Percentiles rank a stretch among this genome's conserved stretches.
Evolutionary conservation across 2,888 invertebrate species (phyloP).

Genomic region (Eugnorisma glareosa): DNA sequence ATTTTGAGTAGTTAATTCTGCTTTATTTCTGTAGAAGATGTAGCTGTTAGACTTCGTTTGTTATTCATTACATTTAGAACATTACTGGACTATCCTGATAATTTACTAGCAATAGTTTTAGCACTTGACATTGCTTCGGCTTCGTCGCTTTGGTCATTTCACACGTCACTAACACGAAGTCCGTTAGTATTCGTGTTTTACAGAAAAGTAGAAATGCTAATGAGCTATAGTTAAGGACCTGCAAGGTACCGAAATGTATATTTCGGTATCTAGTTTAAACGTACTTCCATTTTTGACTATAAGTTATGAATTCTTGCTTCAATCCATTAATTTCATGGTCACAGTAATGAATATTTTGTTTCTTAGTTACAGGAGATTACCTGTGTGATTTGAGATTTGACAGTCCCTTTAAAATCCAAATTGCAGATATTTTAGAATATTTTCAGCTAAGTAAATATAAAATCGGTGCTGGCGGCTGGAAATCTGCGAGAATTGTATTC

Average conservation of each 20-base stretch:
- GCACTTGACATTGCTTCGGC: conserved; percentile 27
- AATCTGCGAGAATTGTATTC: too few species aligned
- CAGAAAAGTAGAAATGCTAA: conserved; percentile 30
- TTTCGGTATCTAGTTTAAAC: conserved; percentile 21
- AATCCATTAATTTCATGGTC: conserved; percentile 29
- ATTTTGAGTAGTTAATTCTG: conserved; percentile 32
- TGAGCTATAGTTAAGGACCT: conserved; percentile 15
- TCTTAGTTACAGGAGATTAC: background rate
- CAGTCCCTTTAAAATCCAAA: background rate
- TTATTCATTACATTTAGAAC: conserved; percentile 16
- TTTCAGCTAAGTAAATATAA: conserved; percentile 8
- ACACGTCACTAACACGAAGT: conserved; percentile 19
- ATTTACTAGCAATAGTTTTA: conserved; percentile 31
- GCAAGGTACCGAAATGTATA: conserved; percentile 26
- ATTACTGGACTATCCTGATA: conserved; percentile 25
- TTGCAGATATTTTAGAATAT: conserved; percentile 13
- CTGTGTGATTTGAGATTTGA: background rate
- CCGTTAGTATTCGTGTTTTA: conserved; percentile 13
- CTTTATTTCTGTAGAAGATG: conserved; percentile 39
- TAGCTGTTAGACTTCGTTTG: conserved; percentile 29
- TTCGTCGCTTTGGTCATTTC: conserved; percentile 16
- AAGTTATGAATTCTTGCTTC: conserved; percentile 24
- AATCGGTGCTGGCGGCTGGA: background rate
- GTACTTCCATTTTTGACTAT: conserved; percentile 27
- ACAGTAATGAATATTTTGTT: background rate